Evolutionary conservation across 2,888 invertebrate species (phyloP).

Genomic region (Labia minor): DNA sequence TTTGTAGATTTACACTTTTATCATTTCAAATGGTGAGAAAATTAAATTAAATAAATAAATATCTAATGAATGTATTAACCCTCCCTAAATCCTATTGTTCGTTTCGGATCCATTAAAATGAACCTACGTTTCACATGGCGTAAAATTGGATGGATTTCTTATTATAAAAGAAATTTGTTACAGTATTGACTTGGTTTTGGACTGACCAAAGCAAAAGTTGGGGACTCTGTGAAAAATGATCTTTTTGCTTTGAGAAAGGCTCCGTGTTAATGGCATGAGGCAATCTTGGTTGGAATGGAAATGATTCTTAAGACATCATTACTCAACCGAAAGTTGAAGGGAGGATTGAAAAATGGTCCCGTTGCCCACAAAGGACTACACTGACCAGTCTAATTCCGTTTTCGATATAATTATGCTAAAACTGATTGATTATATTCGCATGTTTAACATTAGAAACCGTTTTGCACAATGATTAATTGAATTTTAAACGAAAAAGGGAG

Average conservation of each 20-base stretch:
- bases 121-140: background rate
- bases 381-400: background rate
- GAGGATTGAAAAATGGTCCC: background rate
- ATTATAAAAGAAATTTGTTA: conserved; percentile 13
- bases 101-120: too few relatives aligned
- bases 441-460: background rate
- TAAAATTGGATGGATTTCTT: conserved; percentile 5
- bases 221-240: conserved; percentile 7
- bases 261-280: background rate
- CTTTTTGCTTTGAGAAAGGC: background rate
- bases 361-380: background rate
- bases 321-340: conserved; percentile 2
- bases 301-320: conserved; percentile 13
- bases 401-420: conserved; percentile 7
- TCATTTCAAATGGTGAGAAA: too few relatives aligned
- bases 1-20: too few relatives aligned
- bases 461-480: background rate
- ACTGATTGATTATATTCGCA: conserved; percentile 13
- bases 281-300: background rate
- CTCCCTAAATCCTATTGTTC: too few relatives aligned
- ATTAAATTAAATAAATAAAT: too few relatives aligned
- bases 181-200: background rate
- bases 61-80: too few relatives aligned
- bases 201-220: conserved; percentile 4
- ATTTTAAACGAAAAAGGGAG: background rate